These are phyloP conservation scores for Aix galericulata DNA, from an alignment of 2,113 vertebrate species.

Conservation along the genomic window DNA sequence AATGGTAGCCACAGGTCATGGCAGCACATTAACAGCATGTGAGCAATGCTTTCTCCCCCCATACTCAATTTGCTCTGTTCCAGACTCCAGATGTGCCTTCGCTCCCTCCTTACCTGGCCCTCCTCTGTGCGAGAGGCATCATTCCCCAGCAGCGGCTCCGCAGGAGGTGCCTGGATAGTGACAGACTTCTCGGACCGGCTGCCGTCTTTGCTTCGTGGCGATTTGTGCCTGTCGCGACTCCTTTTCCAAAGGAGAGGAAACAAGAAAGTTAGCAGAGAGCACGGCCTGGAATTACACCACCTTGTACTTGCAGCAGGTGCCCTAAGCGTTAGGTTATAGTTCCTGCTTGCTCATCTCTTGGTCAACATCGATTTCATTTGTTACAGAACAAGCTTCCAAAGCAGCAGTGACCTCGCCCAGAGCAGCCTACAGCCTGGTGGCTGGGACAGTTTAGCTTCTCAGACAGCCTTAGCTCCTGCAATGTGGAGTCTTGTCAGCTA, in stretches of 20 bases:
- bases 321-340: neutral
- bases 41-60: neutral
- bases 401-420: neutral
- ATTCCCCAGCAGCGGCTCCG: constrained; percentile 86
- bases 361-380: neutral
- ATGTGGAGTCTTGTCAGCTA: neutral
- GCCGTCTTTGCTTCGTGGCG: constrained; percentile 87
- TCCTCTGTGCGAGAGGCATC: constrained; percentile 81
- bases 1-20: rapidly evolving
- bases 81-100: rapidly evolving
- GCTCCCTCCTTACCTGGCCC: constrained; percentile 81
- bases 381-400: neutral
- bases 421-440: neutral
- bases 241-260: constrained; percentile 73
- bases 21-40: neutral
- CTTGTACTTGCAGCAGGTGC: neutral
- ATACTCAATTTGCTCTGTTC: rapidly evolving
- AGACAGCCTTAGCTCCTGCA: neutral
- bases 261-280: neutral
- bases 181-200: constrained; percentile 93
- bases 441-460: neutral
- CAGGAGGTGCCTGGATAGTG: constrained; percentile 89
- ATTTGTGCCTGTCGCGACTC: constrained; percentile 91
- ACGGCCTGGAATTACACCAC: neutral
- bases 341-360: neutral